Evolutionary conservation across 2,888 invertebrate species (phyloP).

Genomic region (Thymelicus sylvestris): DNA sequence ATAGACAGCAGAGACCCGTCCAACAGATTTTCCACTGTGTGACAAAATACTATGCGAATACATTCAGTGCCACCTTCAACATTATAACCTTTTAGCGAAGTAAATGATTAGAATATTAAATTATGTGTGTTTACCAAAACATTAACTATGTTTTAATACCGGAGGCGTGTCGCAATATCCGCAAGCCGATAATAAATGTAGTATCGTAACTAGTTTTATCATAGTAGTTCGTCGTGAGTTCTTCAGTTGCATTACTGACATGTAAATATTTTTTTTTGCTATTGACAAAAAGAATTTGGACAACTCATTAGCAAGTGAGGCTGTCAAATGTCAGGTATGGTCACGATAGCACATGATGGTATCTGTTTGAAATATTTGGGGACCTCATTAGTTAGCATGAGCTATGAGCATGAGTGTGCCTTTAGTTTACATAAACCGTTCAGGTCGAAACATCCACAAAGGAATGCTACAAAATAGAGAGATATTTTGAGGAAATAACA

Average conservation of each 20-base stretch:
- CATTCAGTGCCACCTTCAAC: no score
- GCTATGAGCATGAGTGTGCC: no score
- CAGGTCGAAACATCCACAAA: no score
- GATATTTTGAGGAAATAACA: no score
- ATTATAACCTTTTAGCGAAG: no score
- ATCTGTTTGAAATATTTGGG: not conserved
- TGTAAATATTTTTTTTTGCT: not conserved
- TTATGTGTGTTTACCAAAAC: not conserved
- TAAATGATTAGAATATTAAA: no score
- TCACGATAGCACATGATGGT: not conserved
- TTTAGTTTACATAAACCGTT: no score
- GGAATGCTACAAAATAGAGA: no score
- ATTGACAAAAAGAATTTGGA: not conserved
- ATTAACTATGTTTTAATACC: not conserved
- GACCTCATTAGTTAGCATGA: no score
- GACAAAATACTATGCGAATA: no score
- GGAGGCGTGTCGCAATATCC: constrained; percentile 3
- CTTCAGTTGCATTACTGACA: not conserved
- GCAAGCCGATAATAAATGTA: not conserved
- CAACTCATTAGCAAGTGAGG: not conserved
- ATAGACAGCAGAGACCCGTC: no score
- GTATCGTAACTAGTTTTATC: constrained; percentile 4
- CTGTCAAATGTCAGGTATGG: not conserved
- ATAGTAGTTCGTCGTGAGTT: not conserved
- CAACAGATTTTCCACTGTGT: no score